A percentile compares a stretch with the other conserved stretches of the same genome.
Conservation (phyloP, 2,888 invertebrate genomes). For the Agrilus biguttatus region DNA sequence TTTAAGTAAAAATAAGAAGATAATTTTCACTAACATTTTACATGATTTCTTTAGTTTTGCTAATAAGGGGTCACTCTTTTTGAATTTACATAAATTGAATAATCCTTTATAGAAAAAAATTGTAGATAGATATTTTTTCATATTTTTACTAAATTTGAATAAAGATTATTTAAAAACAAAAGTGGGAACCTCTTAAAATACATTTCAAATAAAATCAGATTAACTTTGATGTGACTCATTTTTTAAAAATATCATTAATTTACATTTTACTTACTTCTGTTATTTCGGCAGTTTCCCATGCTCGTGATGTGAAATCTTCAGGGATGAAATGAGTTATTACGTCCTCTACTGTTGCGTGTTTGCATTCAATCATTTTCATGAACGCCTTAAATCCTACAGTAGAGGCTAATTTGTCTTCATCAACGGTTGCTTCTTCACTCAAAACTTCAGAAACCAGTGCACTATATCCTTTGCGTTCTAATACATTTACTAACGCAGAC, state of each 20-base stretch:
- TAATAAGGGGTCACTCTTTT: no score
- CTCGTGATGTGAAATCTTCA: conserved; percentile 67
- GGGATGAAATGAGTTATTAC: conserved; percentile 69
- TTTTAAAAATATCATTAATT: background rate
- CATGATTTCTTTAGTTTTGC: no score
- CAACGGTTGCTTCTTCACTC: conserved; percentile 64
- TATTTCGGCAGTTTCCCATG: conserved; percentile 65
- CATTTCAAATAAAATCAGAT: no score
- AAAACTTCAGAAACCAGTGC: conserved; percentile 68
- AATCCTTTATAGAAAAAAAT: no score
- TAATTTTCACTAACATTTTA: no score
- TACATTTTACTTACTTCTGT: conserved; percentile 37
- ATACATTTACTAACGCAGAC: conserved; percentile 69
- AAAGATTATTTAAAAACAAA: background rate
- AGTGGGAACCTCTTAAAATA: no score
- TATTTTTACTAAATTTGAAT: no score
- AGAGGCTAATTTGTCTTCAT: conserved; percentile 61
- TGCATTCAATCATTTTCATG: conserved; percentile 70
- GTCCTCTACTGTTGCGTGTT: conserved; percentile 70
- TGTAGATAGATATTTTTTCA: no score
- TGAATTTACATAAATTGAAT: no score
- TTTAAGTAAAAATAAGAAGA: no score
- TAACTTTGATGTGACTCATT: conserved; percentile 1
- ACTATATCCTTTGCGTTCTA: conserved; percentile 71
- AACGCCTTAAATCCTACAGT: conserved; percentile 76